Evolutionary conservation across 2,113 vertebrate genomes (phyloP), one percentile per base, ranked within the genome.

Genomic region (Psilopogon haemacephalus): DNA sequence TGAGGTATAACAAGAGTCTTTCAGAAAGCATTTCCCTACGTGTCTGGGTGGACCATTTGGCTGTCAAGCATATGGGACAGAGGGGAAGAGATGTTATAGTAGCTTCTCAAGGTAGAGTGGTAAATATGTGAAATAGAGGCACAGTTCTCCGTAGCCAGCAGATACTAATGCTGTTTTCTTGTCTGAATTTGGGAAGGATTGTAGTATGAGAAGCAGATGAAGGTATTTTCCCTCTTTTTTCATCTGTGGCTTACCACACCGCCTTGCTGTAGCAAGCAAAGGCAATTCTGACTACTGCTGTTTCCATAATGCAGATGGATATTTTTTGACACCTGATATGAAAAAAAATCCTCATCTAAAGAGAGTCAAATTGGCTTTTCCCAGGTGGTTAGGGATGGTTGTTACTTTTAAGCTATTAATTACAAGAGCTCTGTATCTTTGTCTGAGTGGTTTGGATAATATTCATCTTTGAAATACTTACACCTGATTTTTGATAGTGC

Each of bases 1-100:
- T 13, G 50, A 81, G 12, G 23, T 52, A n/a, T 38, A 74, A 42
- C 2, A 63, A 30, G 2, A 78, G 3, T 18, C 27, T 50, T 28
- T 37, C 32, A 73, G 12, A 11, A 65, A 78, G 3, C 9, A 54
- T 9, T 69, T 2, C 9, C 3, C 14, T 84, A 27, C 4, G 30
- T 2, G 9, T n/a, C 58, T 62, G n/a, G 4, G 24, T 65, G 20
- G 32, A 71, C 18, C 4, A 30, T 16, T 0, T 44, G 12, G 1
- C 56, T 82, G 33, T 21, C 38, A 94, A 86, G 18, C 4, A 76
- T 24, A 37, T 37, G 14, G 40, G 46, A 32, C 59, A 72, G 42
- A 62, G 7, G 2, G 8, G 5, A 73, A 17, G 15, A 8, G 5
- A 27, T 19, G 8, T 27, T 27, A 28, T 77, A 86, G 11, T 27